A percentile compares a stretch with the other conserved stretches of the same genome.
Evolutionary conservation across 2,113 vertebrate species (phyloP).

Genomic region (Phainopepla nitens): DNA sequence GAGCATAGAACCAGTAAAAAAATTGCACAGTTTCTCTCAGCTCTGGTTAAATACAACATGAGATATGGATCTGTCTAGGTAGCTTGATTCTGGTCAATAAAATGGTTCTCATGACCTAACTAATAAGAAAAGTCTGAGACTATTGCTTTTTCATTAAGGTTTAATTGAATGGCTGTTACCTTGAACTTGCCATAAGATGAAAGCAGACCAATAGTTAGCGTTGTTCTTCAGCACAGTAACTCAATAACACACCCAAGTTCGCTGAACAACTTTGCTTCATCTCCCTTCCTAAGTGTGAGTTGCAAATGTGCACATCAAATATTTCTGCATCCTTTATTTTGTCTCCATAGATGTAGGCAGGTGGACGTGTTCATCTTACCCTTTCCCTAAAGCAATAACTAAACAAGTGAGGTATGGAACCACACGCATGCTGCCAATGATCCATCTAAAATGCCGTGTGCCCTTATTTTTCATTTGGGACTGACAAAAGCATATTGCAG

Average conservation of each 20-base stretch:
- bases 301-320: background rate
- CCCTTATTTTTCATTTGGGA: background rate
- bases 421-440: background rate
- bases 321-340: background rate
- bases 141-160: slow-evolving; percentile 1
- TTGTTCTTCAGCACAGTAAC: background rate
- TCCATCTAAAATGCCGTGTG: background rate
- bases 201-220: background rate
- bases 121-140: background rate
- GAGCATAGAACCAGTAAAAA: background rate
- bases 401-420: background rate
- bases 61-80: background rate
- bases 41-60: background rate
- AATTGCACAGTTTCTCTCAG: background rate
- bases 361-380: background rate
- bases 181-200: background rate
- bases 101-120: background rate
- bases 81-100: background rate
- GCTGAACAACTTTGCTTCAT: background rate
- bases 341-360: background rate
- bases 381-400: background rate
- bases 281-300: background rate
- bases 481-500: background rate
- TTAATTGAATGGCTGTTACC: background rate
- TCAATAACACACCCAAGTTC: background rate